Evolutionary conservation across 2,113 vertebrate species (phyloP).

Genomic region (Microtus oregoni): DNA sequence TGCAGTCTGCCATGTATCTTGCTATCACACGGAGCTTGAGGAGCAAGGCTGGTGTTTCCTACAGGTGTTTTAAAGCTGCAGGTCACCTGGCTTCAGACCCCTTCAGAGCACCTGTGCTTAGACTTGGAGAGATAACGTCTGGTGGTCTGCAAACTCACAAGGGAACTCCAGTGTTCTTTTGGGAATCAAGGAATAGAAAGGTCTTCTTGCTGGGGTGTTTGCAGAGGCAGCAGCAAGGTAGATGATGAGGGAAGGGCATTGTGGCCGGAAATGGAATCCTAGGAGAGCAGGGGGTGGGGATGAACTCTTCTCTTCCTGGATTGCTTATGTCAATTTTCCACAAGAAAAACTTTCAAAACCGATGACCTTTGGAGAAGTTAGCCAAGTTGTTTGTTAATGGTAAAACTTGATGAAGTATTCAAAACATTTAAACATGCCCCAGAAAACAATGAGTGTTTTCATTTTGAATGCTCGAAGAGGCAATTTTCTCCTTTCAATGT

Average conservation of each 20-base stretch:
- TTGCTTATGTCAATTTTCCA: background rate
- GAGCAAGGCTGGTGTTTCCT: background rate
- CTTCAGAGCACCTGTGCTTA: background rate
- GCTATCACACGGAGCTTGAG: background rate
- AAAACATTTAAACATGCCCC: background rate
- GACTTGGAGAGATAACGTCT: background rate
- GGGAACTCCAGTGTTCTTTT: background rate
- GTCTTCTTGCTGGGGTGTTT: background rate
- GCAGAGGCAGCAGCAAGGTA: background rate
- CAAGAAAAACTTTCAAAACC: slow-evolving; percentile 10
- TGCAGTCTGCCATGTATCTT: background rate
- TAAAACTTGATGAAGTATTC: slow-evolving; percentile 37
- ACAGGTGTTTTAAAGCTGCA: background rate
- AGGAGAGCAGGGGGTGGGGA: background rate
- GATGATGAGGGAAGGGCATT: background rate
- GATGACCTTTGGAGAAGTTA: slow-evolving; percentile 45
- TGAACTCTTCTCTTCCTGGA: background rate
- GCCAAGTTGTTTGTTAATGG: background rate
- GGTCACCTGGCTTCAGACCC: background rate
- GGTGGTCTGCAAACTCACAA: background rate
- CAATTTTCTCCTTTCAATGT: background rate
- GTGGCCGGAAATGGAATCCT: background rate
- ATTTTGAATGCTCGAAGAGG: background rate
- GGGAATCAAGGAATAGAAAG: background rate
- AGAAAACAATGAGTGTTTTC: background rate